Conservation (phyloP, 2,113 vertebrate species). For the Rhodinocichla rosea region DNA sequence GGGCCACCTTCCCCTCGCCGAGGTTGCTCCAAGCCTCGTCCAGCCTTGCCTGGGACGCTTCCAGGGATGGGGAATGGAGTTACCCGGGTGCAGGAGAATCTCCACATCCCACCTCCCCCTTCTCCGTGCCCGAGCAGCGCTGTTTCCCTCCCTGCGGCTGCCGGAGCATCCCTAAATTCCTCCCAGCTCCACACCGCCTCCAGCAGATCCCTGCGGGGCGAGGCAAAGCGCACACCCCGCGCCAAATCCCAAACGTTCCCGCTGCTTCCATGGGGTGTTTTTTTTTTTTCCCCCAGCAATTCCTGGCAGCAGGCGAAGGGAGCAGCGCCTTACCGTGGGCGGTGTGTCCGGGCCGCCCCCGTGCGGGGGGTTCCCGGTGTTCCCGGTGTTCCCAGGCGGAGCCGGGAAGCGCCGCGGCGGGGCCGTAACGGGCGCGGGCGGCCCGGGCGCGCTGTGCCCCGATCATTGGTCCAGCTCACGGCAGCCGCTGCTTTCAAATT, state of each 20-base stretch:
- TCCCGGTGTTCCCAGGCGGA: background rate
- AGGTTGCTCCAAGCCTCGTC: background rate
- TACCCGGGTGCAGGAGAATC: accelerated
- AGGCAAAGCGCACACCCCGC: background rate
- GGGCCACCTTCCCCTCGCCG: background rate
- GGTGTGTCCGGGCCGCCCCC: background rate
- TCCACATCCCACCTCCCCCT: no score
- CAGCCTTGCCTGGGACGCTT: background rate
- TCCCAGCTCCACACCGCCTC: background rate
- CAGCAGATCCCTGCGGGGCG: background rate
- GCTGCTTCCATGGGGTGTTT: background rate
- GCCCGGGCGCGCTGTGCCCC: background rate
- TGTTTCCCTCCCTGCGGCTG: background rate
- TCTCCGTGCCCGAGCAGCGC: background rate
- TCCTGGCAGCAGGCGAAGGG: background rate
- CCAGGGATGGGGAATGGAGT: background rate
- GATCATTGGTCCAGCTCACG: conserved; percentile 54
- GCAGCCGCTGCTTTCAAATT: conserved; percentile 66
- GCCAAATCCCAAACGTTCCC: background rate
- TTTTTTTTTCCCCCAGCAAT: background rate
- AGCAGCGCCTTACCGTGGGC: conserved; percentile 3
- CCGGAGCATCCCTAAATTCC: background rate
- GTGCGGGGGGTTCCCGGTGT: background rate
- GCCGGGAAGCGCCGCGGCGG: background rate
- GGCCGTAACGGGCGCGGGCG: conserved; percentile 45